Base-by-base conservation (phyloP, 1,140 invertebrate genomes). In the Homarus americanus region DNA sequence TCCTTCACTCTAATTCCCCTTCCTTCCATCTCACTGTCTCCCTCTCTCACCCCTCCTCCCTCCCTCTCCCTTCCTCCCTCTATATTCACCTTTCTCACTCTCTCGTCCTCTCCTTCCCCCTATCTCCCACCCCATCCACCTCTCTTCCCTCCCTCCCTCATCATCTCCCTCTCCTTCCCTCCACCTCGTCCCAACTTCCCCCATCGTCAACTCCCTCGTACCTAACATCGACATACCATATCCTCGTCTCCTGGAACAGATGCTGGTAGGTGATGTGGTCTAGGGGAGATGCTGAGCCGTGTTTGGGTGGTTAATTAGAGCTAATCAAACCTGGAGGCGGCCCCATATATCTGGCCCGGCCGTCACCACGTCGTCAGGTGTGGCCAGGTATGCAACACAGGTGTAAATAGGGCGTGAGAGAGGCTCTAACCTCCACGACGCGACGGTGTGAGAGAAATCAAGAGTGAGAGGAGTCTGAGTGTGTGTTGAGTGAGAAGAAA, bases 61-160 rank as follows among this genome's bases (percentile, higher is more conserved):
- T 58, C n/a, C 28, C 0, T 82, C 49, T 82, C 80, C 49, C 44
- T 24, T 15, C 17, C 24, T 82, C 41, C 53, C 44, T 82, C 28
- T n/a, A 24, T 53, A n/a, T 53, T 24, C 41, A 1, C 53, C 34
- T 63, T 32, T 63, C 2, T 36, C n/a, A 40, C 4, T 40, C 24
- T 36, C n/a, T 28, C n/a, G 24, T 28, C 1, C n/a, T 32, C 41
- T 36, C 32, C 24, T 82, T 2, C 20, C 82, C 41, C 12, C 53
- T 63, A 7, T 63, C 36, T 63, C 2, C 76, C n/a, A 40, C 4
- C 36, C 24, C 76, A 7, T 28, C n/a, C 32, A 20, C 1, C n/a
- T 32, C 41, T 36, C 32, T 32, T 82, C 15, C 20, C 82, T 83
- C 82, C 17, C 58, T 83, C 82, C 17, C 34, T 63, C 28, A 69